Percentiles rank a stretch among this genome's conserved stretches.
phyloP scores from a whole-genome alignment of 1,140 invertebrate species.

The Tribolium castaneum region DNA sequence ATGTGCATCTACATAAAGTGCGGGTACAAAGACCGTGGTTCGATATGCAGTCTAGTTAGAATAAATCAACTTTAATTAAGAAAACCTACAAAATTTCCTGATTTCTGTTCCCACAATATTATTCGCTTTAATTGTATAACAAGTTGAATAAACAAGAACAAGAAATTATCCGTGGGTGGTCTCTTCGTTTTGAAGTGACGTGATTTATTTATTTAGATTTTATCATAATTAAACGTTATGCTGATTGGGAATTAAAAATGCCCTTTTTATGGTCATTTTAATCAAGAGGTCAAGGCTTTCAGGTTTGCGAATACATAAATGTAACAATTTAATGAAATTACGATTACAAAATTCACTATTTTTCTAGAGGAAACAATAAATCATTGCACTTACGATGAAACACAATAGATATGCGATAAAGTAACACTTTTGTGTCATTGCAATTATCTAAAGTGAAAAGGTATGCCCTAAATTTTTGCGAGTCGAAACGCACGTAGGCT shows the following conservation, averaged over 20 bases:
- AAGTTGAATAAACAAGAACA: background rate
- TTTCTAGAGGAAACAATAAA: background rate
- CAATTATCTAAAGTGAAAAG: conserved; percentile 5
- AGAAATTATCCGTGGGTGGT: background rate
- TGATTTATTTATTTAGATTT: background rate
- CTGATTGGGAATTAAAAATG: background rate
- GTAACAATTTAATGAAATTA: background rate
- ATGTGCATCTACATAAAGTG: background rate
- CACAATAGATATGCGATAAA: too few relatives aligned
- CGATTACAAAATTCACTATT: background rate
- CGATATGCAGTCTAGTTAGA: background rate
- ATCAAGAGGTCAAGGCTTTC: background rate
- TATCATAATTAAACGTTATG: background rate
- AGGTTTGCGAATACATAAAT: background rate
- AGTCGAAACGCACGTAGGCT: conserved; percentile 15
- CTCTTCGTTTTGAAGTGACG: background rate
- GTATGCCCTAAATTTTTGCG: conserved; percentile 11
- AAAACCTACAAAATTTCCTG: background rate
- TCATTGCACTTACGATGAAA: background rate
- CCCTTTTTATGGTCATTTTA: background rate
- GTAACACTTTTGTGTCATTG: too few relatives aligned
- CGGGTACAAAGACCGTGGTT: background rate
- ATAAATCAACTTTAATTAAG: background rate
- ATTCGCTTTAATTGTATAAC: background rate
- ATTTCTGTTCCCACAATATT: too few relatives aligned